Evolutionary conservation across 2,888 invertebrate species (phyloP).

Genomic region (Aquatica leii): DNA sequence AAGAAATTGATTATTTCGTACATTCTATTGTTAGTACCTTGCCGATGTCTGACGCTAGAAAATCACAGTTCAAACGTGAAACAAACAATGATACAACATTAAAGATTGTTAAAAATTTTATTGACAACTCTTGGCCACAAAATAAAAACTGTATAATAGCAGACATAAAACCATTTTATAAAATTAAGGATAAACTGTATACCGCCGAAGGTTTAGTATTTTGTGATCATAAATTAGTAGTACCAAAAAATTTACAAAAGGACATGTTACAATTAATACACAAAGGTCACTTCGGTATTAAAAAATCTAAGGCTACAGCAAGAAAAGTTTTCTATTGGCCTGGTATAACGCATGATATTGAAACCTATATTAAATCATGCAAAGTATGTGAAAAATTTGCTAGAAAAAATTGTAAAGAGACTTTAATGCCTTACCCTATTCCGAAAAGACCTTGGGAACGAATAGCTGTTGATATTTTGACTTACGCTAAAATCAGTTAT

Average conservation of each 20-base stretch:
- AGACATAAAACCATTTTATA: too few relatives aligned
- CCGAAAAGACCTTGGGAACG: too few relatives aligned
- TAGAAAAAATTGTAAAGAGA: conserved; percentile 1
- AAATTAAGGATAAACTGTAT: conserved; percentile 26
- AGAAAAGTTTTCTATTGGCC: conserved; percentile 32
- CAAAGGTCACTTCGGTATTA: conserved; percentile 32
- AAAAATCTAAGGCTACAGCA: conserved; percentile 33
- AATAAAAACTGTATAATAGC: conserved; percentile 28
- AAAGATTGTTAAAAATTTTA: neutral
- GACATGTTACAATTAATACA: conserved; percentile 33
- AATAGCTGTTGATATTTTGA: too few relatives aligned
- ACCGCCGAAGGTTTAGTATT: conserved; percentile 31
- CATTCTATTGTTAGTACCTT: neutral
- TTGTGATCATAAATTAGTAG: conserved; percentile 32
- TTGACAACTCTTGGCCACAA: neutral
- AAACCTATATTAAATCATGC: conserved; percentile 13
- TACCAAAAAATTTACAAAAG: conserved; percentile 26
- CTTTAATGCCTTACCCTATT: too few relatives aligned
- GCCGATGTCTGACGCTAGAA: neutral
- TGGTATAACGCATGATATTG: conserved; percentile 34
- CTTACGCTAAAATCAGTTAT: too few relatives aligned
- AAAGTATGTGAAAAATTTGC: conserved; percentile 18
- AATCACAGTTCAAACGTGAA: neutral
- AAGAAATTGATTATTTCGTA: neutral
- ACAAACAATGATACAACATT: neutral